A percentile compares a stretch with the other conserved stretches of the same genome.
Conservation (phyloP, 2,888 invertebrate genomes). For the Xylota sylvarum region DNA sequence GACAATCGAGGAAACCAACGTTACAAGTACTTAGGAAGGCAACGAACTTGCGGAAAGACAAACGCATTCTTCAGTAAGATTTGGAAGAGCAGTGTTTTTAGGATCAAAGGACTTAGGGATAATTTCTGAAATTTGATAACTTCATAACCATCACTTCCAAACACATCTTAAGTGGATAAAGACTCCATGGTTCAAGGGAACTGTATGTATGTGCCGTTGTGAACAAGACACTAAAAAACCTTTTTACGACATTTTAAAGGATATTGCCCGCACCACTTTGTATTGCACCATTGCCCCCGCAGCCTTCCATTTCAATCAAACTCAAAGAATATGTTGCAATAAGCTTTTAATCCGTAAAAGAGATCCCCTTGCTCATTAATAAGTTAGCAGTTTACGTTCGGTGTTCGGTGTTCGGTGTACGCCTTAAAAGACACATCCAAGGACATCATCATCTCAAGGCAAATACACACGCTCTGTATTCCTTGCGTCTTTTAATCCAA, state of each 20-base stretch:
- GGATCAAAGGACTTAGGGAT: too few relatives aligned
- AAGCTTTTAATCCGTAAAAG: slow-evolving; percentile 41
- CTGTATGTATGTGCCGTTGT: not conserved
- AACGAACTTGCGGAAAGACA: too few relatives aligned
- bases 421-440: slow-evolving; percentile 18
- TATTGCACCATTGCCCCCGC: not conserved
- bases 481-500: slow-evolving; percentile 26
- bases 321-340: slow-evolving; percentile 35
- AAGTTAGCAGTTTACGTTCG: slow-evolving; percentile 51
- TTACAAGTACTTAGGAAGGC: too few relatives aligned
- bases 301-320: slow-evolving; percentile 54
- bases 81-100: too few relatives aligned
- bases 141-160: not conserved
- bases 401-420: too few relatives aligned
- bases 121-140: too few relatives aligned
- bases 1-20: too few relatives aligned
- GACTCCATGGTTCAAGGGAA: not conserved
- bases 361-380: slow-evolving; percentile 44
- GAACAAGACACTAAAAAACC: not conserved
- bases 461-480: not conserved
- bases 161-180: not conserved
- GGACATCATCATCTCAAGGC: slow-evolving; percentile 39
- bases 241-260: slow-evolving; percentile 4
- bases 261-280: not conserved
- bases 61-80: too few relatives aligned